Conservation (phyloP, 2,797 vertebrate genomes). For the Thunnus albacares region DNA sequence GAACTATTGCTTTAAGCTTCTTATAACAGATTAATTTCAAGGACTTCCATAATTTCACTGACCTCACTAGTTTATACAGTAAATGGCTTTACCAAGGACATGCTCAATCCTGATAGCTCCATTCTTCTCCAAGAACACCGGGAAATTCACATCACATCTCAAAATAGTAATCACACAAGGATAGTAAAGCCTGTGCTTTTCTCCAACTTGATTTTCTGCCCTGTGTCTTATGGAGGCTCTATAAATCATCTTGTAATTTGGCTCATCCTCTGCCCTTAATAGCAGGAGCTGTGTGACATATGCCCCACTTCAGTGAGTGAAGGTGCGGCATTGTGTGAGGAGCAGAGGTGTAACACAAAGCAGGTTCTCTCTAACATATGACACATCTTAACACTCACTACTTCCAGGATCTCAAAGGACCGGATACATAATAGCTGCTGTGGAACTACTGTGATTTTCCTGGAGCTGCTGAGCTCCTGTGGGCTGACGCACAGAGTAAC, state of each 20-base stretch:
- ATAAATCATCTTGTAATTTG: conserved; percentile 77
- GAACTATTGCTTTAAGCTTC: too few relatives aligned
- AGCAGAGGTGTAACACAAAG: conserved; percentile 59
- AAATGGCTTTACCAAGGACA: not conserved
- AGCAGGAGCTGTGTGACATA: conserved; percentile 60
- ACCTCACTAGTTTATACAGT: conserved; percentile 15
- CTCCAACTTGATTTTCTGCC: conserved; percentile 57
- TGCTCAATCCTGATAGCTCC: conserved; percentile 19
- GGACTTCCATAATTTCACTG: conserved; percentile 17
- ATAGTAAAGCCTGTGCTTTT: conserved; percentile 48
- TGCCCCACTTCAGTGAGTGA: conserved; percentile 35
- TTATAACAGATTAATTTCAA: conserved; percentile 20
- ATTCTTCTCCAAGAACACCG: conserved; percentile 25
- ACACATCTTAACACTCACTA: conserved; percentile 56
- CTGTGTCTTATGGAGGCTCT: conserved; percentile 54
- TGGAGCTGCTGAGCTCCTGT: conserved; percentile 29
- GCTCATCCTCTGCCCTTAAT: conserved; percentile 67
- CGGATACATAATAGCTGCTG: conserved; percentile 59
- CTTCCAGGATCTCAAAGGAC: conserved; percentile 62
- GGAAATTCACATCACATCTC: conserved; percentile 40
- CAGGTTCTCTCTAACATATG: conserved; percentile 51
- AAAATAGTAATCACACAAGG: conserved; percentile 50
- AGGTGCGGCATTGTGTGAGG: conserved; percentile 8
- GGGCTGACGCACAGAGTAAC: conserved; percentile 22
- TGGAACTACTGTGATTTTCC: conserved; percentile 45